Percentiles rank a stretch among this genome's conserved stretches.
phyloP scores from a whole-genome alignment of 1,140 invertebrate genomes.

The Nixonia krombeini region DNA sequence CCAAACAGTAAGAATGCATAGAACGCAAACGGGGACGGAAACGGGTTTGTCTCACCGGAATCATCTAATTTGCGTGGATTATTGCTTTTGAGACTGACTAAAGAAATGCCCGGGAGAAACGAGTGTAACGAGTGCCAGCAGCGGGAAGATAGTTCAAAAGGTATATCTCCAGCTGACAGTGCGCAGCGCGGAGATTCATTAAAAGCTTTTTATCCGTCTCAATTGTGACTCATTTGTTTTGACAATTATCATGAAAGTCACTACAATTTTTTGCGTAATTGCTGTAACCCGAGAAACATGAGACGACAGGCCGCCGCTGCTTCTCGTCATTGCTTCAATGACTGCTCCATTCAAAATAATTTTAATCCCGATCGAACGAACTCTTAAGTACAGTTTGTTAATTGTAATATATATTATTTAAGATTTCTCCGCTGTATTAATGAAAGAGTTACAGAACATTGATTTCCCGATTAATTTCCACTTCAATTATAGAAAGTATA shows the following conservation, averaged over 20 bases:
- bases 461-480: no score
- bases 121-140: slow-evolving; percentile 17
- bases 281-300: no score
- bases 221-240: slow-evolving; percentile 31
- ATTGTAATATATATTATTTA: no score
- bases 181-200: slow-evolving; percentile 25
- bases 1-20: slow-evolving; percentile 9
- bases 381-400: no score
- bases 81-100: slow-evolving; percentile 30
- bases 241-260: slow-evolving; percentile 25
- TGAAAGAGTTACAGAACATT: no score
- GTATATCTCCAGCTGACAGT: slow-evolving; percentile 8
- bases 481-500: no score
- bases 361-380: neutral
- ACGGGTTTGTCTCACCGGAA: slow-evolving; percentile 14
- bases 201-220: slow-evolving; percentile 33
- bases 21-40: neutral
- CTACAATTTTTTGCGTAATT: slow-evolving; percentile 10
- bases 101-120: slow-evolving; percentile 16
- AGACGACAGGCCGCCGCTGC: no score
- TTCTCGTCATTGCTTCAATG: no score
- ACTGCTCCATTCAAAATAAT: neutral
- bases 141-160: slow-evolving; percentile 8
- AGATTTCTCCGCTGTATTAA: no score
- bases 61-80: slow-evolving; percentile 30